A percentile compares a stretch with the other conserved stretches of the same genome.
Conservation (phyloP, 1,140 invertebrate species). For the Cecropterus lyciades region DNA sequence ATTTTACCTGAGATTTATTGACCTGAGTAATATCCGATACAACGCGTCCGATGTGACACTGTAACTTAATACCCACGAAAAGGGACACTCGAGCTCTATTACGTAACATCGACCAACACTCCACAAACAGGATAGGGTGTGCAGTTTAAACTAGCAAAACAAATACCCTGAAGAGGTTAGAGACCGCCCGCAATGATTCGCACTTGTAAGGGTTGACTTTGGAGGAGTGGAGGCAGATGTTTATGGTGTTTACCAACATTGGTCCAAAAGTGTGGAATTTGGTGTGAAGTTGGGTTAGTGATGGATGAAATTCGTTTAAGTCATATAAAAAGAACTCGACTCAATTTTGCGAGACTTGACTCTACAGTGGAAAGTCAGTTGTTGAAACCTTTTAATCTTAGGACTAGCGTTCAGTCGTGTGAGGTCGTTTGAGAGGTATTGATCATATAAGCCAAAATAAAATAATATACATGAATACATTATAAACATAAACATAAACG, state of each 20-base stretch:
- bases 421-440: no score
- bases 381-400: no score
- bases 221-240: neutral
- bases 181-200: constrained; percentile 75
- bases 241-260: neutral
- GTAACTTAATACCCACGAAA: constrained; percentile 58
- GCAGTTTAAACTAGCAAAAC: constrained; percentile 72
- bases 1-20: no score
- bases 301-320: no score
- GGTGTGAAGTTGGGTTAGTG: neutral
- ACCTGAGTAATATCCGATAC: neutral
- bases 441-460: no score
- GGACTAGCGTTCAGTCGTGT: no score
- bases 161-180: constrained; percentile 65
- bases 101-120: constrained; percentile 59
- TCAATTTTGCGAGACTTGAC: no score
- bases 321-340: no score
- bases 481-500: no score
- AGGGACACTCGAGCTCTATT: constrained; percentile 52
- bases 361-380: no score
- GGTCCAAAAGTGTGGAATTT: neutral
- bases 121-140: constrained; percentile 45
- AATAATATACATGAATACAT: no score
- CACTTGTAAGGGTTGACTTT: constrained; percentile 55
- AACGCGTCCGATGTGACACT: constrained; percentile 24